Percentiles rank a stretch among this genome's conserved stretches.
Conservation (phyloP, 2,888 invertebrate species). For the Kuschelorhynchus macadamiae region DNA sequence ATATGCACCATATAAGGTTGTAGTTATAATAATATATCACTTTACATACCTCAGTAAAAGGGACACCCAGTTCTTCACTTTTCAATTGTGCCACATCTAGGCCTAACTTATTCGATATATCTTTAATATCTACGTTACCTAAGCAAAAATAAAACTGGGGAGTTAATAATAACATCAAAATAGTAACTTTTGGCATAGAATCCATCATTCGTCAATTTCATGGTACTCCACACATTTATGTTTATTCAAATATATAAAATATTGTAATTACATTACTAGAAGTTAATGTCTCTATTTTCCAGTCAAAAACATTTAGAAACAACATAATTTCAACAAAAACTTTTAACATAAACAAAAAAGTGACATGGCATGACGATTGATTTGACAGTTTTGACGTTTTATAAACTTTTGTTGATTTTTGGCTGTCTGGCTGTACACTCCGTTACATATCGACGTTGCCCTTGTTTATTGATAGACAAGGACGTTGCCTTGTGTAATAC, state of each 20-base stretch:
- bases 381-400: too few relatives aligned
- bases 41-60: slow-evolving; percentile 62
- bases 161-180: slow-evolving; percentile 37
- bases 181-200: slow-evolving; percentile 38
- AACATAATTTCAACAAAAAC: slow-evolving; percentile 28
- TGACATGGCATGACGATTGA: slow-evolving; percentile 35
- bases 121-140: slow-evolving; percentile 54
- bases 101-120: slow-evolving; percentile 58
- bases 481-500: too few relatives aligned
- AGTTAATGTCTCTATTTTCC: slow-evolving; percentile 6
- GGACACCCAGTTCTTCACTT: slow-evolving; percentile 64
- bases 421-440: too few relatives aligned
- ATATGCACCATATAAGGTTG: too few relatives aligned
- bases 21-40: slow-evolving; percentile 1
- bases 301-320: slow-evolving; percentile 11
- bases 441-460: too few relatives aligned
- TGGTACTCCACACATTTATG: slow-evolving; percentile 21
- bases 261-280: background rate
- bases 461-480: too few relatives aligned
- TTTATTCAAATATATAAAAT: slow-evolving; percentile 18
- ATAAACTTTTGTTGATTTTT: too few relatives aligned
- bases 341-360: slow-evolving; percentile 41
- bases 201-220: slow-evolving; percentile 45
- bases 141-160: slow-evolving; percentile 28
- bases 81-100: slow-evolving; percentile 61